A percentile compares a stretch with the other conserved stretches of the same genome.
Evolutionary conservation across 2,113 vertebrate genomes (phyloP).

Genomic region (Piprites chloris): DNA sequence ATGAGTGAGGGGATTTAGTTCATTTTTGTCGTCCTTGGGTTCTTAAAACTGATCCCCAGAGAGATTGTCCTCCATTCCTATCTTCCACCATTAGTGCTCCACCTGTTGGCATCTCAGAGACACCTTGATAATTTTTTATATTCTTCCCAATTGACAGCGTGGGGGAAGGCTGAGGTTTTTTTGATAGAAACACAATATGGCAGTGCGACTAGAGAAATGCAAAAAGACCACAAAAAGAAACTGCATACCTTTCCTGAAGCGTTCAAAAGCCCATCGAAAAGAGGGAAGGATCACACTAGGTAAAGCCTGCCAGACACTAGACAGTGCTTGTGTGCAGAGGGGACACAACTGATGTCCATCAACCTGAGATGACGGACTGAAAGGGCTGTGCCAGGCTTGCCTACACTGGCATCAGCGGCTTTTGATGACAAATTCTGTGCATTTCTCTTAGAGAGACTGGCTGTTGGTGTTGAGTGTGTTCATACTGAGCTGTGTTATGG

Average conservation of each 20-base stretch:
- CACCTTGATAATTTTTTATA: neutral
- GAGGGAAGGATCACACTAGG: neutral
- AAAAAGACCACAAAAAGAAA: neutral
- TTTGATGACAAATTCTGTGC: neutral
- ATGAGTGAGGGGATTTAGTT: neutral
- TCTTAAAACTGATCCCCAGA: neutral
- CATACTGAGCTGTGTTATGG: neutral
- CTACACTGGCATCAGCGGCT: rapidly evolving
- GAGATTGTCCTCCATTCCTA: neutral
- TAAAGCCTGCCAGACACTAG: neutral
- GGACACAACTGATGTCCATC: too few relatives aligned
- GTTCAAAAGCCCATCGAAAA: rapidly evolving
- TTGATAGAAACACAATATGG: neutral
- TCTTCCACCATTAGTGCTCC: neutral
- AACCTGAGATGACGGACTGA: rapidly evolving
- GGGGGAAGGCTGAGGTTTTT: neutral
- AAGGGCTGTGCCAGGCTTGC: neutral
- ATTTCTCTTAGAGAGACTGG: neutral
- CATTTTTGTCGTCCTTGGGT: neutral
- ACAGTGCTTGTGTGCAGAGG: rapidly evolving
- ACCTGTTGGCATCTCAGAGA: neutral
- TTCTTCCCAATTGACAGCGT: neutral
- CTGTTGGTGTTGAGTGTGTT: neutral
- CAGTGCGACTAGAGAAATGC: neutral
- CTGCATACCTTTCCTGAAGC: neutral